Percentiles rank a stretch among this genome's conserved stretches.
phyloP scores from a whole-genome alignment of 2,888 invertebrate species.

The Dermolepida albohirtum region DNA sequence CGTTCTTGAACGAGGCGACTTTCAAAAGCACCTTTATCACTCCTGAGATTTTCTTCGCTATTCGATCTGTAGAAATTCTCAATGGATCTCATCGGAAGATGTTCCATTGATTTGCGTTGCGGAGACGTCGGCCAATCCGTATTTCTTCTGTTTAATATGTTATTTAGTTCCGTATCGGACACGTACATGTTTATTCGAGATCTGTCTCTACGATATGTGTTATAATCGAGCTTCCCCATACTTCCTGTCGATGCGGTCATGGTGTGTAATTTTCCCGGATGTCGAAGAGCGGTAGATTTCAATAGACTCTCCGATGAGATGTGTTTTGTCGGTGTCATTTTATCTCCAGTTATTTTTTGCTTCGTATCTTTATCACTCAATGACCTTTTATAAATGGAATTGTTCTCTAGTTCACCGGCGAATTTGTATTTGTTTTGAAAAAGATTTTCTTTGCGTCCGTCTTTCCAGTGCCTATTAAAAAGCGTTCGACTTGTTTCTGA shows the following conservation, averaged over 20 bases:
- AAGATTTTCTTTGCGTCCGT: conserved; percentile 17
- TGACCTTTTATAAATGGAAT: not conserved
- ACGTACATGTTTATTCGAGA: not conserved
- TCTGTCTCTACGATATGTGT: not conserved
- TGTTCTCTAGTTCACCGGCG: not conserved
- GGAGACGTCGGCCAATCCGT: not conserved
- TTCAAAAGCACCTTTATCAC: not conserved
- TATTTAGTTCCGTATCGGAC: conserved; percentile 19
- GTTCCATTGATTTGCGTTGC: not conserved
- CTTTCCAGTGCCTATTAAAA: conserved; percentile 11
- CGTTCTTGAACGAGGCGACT: not conserved
- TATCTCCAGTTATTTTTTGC: not conserved
- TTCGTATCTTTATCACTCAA: not conserved
- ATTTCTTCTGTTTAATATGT: conserved; percentile 9
- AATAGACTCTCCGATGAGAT: not conserved
- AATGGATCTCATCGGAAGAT: conserved; percentile 24
- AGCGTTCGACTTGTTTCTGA: not conserved
- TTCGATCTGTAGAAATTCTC: conserved; percentile 27
- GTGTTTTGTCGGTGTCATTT: not conserved
- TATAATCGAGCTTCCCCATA: too few species aligned
- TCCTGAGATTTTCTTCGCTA: conserved; percentile 20
- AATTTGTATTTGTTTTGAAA: conserved; percentile 3
- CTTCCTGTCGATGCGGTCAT: too few species aligned
- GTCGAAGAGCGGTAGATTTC: not conserved
- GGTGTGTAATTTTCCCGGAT: too few species aligned